Conservation (phyloP, 2,797 vertebrate species). For the Sciaenops ocellatus region DNA sequence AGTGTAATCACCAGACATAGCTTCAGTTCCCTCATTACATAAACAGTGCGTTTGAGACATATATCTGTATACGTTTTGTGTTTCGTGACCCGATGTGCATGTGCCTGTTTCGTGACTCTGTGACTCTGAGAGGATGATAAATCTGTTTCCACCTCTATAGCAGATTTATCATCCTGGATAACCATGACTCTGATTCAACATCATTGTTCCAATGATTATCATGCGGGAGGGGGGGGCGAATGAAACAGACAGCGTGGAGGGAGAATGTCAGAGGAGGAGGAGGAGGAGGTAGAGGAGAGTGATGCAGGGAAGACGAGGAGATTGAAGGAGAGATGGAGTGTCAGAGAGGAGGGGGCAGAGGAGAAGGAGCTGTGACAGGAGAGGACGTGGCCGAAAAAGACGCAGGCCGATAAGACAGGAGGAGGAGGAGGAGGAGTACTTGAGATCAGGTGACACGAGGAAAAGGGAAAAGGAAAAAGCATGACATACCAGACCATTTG, state of each 20-base stretch:
- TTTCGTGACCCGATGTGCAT: constrained; percentile 52
- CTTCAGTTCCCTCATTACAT: constrained; percentile 5
- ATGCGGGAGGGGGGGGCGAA: constrained; percentile 44
- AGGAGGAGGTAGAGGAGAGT: constrained; percentile 35
- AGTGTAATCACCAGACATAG: neutral
- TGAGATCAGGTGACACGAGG: constrained; percentile 72
- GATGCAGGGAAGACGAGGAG: constrained; percentile 40
- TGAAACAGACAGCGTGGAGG: constrained; percentile 43
- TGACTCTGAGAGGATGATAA: constrained; percentile 59
- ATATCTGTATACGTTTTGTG: constrained; percentile 18
- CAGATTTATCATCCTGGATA: constrained; percentile 66
- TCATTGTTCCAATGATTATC: constrained; percentile 67
- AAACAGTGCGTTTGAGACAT: constrained; percentile 20
- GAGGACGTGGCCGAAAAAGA: constrained; percentile 56
- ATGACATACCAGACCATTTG: constrained; percentile 30
- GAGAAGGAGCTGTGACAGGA: constrained; percentile 62
- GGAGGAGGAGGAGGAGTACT: constrained; percentile 40
- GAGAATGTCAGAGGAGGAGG: constrained; percentile 50
- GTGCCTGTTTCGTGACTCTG: constrained; percentile 40
- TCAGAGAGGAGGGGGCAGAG: constrained; percentile 14
- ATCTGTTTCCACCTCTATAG: constrained; percentile 51
- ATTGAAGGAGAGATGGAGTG: constrained; percentile 23
- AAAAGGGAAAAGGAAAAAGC: constrained; percentile 50
- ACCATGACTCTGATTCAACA: constrained; percentile 65
- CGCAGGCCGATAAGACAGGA: constrained; percentile 55